A percentile compares a stretch with the other conserved stretches of the same genome.
phyloP scores from a whole-genome alignment of 1,140 invertebrate species.

The Maconellicoccus hirsutus region DNA sequence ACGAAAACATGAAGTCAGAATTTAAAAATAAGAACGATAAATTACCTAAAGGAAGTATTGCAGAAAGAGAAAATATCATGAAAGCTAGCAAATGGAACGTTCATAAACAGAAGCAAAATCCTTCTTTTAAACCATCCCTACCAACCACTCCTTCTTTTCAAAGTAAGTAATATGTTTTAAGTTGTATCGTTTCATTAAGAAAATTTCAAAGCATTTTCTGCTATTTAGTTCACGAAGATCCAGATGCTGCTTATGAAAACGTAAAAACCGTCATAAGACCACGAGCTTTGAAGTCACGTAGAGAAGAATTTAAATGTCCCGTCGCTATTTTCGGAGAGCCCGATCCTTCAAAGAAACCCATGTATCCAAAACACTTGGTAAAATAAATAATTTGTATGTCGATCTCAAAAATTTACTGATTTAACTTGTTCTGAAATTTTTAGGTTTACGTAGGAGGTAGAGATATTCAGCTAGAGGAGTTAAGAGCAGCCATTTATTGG shows the following conservation, averaged over 20 bases:
- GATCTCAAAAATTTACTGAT: neutral
- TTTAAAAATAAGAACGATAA: conserved; percentile 14
- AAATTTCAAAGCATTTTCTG: conserved; percentile 16
- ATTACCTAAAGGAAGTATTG: conserved; percentile 24
- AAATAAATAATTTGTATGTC: neutral
- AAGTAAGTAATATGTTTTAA: conserved; percentile 25
- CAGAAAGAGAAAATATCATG: conserved; percentile 43
- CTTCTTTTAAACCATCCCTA: conserved; percentile 16
- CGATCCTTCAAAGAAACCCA: conserved; percentile 34
- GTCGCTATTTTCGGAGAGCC: conserved; percentile 33
- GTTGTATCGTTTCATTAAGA: neutral
- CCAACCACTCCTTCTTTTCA: conserved; percentile 29
- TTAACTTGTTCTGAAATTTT: neutral
- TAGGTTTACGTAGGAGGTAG: conserved; percentile 38
- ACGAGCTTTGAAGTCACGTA: conserved; percentile 28
- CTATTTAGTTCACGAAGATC: conserved; percentile 27
- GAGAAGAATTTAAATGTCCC: conserved; percentile 29
- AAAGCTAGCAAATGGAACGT: conserved; percentile 26
- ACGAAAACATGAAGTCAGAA: neutral
- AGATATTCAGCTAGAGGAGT: conserved; percentile 45
- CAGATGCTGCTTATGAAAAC: neutral
- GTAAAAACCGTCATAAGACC: conserved; percentile 20
- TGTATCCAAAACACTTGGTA: conserved; percentile 39
- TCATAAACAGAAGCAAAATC: neutral
- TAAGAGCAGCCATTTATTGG: conserved; percentile 34